Percentiles rank a stretch among this genome's conserved stretches.
Conservation (phyloP, 35 echinoderm and acorn worm species). For the Lytechinus variegatus region DNA sequence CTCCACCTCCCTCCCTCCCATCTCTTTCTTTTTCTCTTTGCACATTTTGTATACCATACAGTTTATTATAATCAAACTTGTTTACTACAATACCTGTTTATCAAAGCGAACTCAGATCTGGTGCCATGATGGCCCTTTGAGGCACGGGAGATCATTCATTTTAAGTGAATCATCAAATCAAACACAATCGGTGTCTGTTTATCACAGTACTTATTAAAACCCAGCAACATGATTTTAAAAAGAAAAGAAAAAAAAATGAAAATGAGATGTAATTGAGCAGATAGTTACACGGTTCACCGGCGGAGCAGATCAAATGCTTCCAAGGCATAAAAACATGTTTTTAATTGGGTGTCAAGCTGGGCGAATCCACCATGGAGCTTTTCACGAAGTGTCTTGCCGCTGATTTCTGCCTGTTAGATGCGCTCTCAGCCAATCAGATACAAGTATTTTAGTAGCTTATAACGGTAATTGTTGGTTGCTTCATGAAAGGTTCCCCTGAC, state of each 20-base stretch:
- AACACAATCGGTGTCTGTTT: neutral
- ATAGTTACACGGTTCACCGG: neutral
- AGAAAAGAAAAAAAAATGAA: neutral
- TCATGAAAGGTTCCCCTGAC: no score
- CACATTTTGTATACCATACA: neutral
- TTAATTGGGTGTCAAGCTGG: neutral
- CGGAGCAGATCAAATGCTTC: neutral
- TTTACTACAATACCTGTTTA: neutral
- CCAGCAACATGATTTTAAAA: neutral
- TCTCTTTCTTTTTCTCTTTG: neutral
- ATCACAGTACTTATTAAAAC: neutral
- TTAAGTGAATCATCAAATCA: neutral
- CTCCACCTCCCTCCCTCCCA: neutral
- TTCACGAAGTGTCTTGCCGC: no score
- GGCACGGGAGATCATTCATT: neutral
- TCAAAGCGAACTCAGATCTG: neutral
- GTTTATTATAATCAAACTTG: neutral
- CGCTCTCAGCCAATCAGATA: no score
- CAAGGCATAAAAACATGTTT: neutral
- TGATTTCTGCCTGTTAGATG: no score
- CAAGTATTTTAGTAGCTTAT: no score
- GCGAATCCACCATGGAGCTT: neutral
- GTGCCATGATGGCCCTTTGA: neutral
- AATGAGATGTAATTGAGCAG: slow-evolving; percentile 12
- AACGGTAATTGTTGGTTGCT: no score